Base-by-base conservation (phyloP, 2,113 vertebrate species). In the Eretmochelys imbricata region DNA sequence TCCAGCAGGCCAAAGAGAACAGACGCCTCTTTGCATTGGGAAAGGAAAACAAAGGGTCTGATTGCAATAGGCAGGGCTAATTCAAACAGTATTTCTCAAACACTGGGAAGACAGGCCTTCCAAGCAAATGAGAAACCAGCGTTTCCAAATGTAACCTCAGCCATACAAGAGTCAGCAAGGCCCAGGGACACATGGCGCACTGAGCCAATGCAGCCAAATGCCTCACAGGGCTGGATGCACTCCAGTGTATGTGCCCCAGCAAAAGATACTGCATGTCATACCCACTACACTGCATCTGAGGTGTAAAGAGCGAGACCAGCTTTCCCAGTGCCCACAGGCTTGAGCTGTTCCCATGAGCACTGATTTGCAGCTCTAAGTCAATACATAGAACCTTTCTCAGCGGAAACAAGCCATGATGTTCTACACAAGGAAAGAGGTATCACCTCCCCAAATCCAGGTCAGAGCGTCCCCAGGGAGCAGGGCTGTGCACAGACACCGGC, bases 31-130 rank as follows among this genome's bases (percentile, higher is more conserved):
- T 94, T 94, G 92, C 96, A 91, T 29, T 59, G 96, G 96, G 95
- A 97, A 97, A 97, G 95, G 96, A 97, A 97, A 97, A 97, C 96
- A 97, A 97, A 1, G 94, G 95, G 92, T 97, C 97, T 97, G 94
- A 96, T 97, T 97, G 97, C 96, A 96, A 97, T 97, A 93, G 87
- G 0, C 90, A 89, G 91, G 94, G 97, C 96, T 95, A 96, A 97
- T 97, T 97, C 97, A 97, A 96, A 96, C 95, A 96, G 94, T 95
- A 97, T 97, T 97, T 96, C 93, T 97, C 94, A 97, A 92, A 88
- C 96, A 94, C 94, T 87, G 95, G 95, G 96, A 94, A 95, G 95
- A 96, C 96, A 83, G 91, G 91, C 94, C 93, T 89, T 91, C 3
- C 31, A 54, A 97, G 93, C 87, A 51, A 91, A 94, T 1, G 90